Conservation (phyloP, 2,113 vertebrate species). For the Carassius gibelio region DNA sequence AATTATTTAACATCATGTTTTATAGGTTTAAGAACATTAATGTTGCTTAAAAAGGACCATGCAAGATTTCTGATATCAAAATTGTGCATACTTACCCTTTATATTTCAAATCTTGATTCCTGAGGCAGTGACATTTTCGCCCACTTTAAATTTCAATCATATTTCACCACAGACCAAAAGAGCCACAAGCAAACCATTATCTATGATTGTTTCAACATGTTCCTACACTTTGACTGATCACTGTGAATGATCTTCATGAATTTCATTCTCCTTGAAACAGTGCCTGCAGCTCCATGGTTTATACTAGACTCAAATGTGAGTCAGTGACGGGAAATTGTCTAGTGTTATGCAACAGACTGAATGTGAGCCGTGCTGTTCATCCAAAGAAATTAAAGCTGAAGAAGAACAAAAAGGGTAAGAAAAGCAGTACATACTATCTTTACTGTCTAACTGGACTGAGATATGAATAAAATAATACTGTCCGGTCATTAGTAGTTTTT, state of each 20-base stretch:
- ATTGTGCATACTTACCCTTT: too few species aligned
- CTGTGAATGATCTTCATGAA: not conserved
- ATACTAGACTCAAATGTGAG: constrained; percentile 20
- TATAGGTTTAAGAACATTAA: not conserved
- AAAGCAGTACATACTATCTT: not conserved
- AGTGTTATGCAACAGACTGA: constrained; percentile 33
- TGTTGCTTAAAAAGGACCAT: not conserved
- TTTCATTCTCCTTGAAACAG: not conserved
- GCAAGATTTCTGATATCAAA: too few species aligned
- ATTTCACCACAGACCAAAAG: not conserved
- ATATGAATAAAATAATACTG: not conserved
- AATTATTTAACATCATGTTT: not conserved
- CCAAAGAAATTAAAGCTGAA: not conserved
- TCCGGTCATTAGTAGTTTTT: not conserved
- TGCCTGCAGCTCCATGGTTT: constrained; percentile 14
- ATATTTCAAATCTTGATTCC: not conserved
- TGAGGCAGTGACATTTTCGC: not conserved
- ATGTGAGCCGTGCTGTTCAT: not conserved
- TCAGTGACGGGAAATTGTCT: constrained; percentile 8
- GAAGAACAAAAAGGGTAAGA: not conserved
- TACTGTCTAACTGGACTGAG: not conserved
- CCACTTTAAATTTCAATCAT: not conserved
- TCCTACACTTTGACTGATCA: not conserved
- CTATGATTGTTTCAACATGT: not conserved
- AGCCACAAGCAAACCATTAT: not conserved